Evolutionary conservation across 2,113 vertebrate genomes (phyloP).

Genomic region (Eurystomus gularis): DNA sequence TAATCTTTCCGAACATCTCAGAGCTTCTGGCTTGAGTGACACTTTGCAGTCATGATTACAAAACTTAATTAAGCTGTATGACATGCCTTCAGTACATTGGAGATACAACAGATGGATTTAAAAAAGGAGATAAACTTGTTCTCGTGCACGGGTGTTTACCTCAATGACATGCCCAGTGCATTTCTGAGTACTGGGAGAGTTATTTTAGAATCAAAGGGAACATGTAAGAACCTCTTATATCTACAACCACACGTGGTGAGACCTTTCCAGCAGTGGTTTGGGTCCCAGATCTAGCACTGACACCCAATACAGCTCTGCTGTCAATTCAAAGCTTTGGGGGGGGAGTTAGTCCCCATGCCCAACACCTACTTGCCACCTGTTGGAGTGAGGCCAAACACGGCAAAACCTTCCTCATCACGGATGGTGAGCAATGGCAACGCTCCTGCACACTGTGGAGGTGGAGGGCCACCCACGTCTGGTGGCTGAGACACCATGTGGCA

Average conservation of each 20-base stretch:
- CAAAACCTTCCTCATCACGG: fast-evolving
- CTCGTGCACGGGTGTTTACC: neutral
- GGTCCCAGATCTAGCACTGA: neutral
- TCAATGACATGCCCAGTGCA: fast-evolving
- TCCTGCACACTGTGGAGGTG: fast-evolving
- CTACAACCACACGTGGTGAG: neutral
- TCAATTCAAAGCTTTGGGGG: neutral
- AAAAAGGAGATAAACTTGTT: neutral
- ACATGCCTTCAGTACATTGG: neutral
- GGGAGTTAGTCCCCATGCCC: fast-evolving
- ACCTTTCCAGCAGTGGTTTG: neutral
- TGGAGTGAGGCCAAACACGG: fast-evolving
- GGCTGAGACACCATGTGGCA: fast-evolving
- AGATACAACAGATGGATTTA: neutral
- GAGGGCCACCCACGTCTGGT: neutral
- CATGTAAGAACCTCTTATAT: fast-evolving
- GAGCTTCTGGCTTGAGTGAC: neutral
- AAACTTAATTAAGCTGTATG: neutral
- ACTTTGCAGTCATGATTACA: neutral
- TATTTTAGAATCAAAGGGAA: fast-evolving
- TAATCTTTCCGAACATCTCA: fast-evolving
- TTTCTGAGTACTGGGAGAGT: fast-evolving
- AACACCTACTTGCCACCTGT: fast-evolving
- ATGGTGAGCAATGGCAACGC: fast-evolving
- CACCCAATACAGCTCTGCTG: fast-evolving